Evolutionary conservation across 2,888 invertebrate species (phyloP), one percentile per base, ranked within the genome.

Genomic region (Ceriagrion tenellum): DNA sequence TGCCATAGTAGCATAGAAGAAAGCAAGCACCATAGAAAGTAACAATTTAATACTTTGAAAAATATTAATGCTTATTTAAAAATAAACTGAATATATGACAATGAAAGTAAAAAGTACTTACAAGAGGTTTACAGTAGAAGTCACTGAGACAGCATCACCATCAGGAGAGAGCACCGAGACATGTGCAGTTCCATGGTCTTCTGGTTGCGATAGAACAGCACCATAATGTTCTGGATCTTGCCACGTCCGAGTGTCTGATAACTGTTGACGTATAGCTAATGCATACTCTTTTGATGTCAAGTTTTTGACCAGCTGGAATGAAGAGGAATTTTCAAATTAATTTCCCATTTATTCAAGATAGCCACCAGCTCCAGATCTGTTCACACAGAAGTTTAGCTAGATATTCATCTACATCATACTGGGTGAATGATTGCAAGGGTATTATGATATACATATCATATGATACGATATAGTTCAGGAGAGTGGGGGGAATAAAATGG

Each of bases 181-280:
- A 96, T 99, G 99, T 0, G 99, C 98, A 0, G 99, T 99, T 95
- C 99, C 99, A 96, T 98, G 98, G 97, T 98, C 98, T 95, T 98
- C 98, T 35, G 98, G 97, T 23, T 81, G 74, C 35, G 90, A 69
- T 35, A 59, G 26, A 35, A 90, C 90, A 0, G 98, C 98, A 0
- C 98, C 98, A 96, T 99, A 99, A 96, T 98, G 98, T 20, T 96
- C 96, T 96, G 98, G 98, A 96, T 98, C 97, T 40, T 97, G 97
- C 96, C 97, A 98, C 0, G 99, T 99, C 55, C 96, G 97, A 81
- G 97, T 96, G 96, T 98, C 98, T 0, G 96, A 96, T 81, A 98
- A 97, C 95, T 97, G 96, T 0, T 96, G 95, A 13, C 97, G 97
- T 12, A 98, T 97, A 55, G 97, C 96, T 0, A 96, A 96, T 0